A percentile compares a stretch with the other conserved stretches of the same genome.
Evolutionary conservation across 1,140 invertebrate species (phyloP).

Genomic region (Sycophaga agraensis): DNA sequence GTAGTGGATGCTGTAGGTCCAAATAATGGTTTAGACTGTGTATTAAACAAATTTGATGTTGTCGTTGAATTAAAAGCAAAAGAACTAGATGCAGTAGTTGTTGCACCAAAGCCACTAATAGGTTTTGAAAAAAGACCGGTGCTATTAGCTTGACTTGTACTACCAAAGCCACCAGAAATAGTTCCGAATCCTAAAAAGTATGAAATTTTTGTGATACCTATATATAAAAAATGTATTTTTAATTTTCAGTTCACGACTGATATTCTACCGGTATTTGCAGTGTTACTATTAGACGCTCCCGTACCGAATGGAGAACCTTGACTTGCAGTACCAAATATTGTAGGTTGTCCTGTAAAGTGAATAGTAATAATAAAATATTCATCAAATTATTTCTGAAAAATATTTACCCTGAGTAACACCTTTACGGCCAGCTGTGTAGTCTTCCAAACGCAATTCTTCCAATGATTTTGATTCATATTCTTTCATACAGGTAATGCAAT

Average conservation of each 20-base stretch:
- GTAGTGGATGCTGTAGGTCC: slow-evolving; percentile 48
- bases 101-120: slow-evolving; percentile 59
- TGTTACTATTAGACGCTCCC: slow-evolving; percentile 48
- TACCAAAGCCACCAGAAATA: slow-evolving; percentile 60
- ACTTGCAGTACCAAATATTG: slow-evolving; percentile 60
- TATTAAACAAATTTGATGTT: slow-evolving; percentile 53
- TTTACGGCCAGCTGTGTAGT: slow-evolving; percentile 89
- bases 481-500: slow-evolving; percentile 97
- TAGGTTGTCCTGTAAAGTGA: slow-evolving; percentile 44
- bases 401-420: slow-evolving; percentile 59
- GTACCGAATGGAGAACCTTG: slow-evolving; percentile 58
- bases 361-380: neutral
- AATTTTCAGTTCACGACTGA: too few species aligned
- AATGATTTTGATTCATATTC: slow-evolving; percentile 94
- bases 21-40: slow-evolving; percentile 56
- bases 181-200: slow-evolving; percentile 53
- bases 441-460: slow-evolving; percentile 91
- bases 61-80: slow-evolving; percentile 61
- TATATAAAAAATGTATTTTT: too few species aligned
- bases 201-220: too few species aligned
- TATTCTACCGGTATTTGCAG: slow-evolving; percentile 27
- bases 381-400: slow-evolving; percentile 11
- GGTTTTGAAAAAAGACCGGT: slow-evolving; percentile 57
- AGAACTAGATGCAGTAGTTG: slow-evolving; percentile 60
- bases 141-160: slow-evolving; percentile 47